Percentiles rank a stretch among this genome's conserved stretches.
phyloP scores from a whole-genome alignment of 2,113 vertebrate genomes.

The Pipra filicauda region DNA sequence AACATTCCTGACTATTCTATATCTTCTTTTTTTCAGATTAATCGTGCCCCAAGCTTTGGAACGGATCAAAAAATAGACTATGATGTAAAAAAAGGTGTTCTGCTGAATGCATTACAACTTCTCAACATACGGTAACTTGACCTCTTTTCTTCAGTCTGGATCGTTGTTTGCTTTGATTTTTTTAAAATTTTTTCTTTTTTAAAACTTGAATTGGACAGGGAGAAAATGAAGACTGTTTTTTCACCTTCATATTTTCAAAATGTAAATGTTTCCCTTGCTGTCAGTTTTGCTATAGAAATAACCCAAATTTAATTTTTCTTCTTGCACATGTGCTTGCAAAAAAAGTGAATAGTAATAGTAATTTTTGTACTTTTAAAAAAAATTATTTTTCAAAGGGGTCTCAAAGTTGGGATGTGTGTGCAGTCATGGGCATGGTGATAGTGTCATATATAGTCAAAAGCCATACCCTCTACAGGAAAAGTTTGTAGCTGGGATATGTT shows the following conservation, averaged over 20 bases:
- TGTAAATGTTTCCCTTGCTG: neutral
- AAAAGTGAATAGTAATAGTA: neutral
- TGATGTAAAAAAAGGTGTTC: conserved; percentile 93
- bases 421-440: neutral
- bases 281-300: neutral
- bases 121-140: conserved; percentile 89
- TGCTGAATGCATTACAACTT: conserved; percentile 91
- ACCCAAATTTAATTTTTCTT: neutral
- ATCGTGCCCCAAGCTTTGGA: conserved; percentile 97
- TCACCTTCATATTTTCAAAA: neutral
- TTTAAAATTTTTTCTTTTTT: neutral
- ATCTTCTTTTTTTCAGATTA: conserved; percentile 83
- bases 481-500: neutral
- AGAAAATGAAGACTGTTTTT: neutral
- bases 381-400: neutral
- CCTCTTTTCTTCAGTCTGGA: neutral
- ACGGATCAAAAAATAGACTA: conserved; percentile 99
- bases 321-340: neutral
- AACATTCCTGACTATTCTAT: neutral
- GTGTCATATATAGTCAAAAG: neutral
- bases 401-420: neutral
- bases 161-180: neutral
- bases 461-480: neutral
- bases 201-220: neutral
- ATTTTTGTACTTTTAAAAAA: neutral